phyloP scores from a whole-genome alignment of 2,888 invertebrate species.

The Lasioglossum calceatum region DNA sequence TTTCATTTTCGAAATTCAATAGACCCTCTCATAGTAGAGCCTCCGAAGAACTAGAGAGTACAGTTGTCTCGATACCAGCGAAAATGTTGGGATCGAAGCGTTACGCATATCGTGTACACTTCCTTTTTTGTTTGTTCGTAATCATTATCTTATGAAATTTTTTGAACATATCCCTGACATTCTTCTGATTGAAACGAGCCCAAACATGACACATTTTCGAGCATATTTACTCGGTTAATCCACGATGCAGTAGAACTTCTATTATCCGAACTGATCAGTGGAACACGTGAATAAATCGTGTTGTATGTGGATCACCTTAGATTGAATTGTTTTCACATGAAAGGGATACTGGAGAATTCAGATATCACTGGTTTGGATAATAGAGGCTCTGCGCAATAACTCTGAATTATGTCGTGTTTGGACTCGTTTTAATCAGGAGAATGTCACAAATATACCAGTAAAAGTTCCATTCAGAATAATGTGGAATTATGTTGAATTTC shows the following conservation, averaged over 20 bases:
- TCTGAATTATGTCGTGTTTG: background rate
- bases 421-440: background rate
- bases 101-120: background rate
- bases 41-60: background rate
- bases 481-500: background rate
- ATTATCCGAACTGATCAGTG: background rate
- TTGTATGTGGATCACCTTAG: too few relatives aligned
- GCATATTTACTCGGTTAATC: background rate
- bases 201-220: background rate
- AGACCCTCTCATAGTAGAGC: background rate
- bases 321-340: too few relatives aligned
- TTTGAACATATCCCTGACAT: background rate
- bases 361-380: too few relatives aligned
- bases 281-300: background rate
- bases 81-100: background rate
- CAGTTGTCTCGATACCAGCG: background rate
- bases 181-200: background rate
- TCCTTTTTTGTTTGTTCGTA: background rate
- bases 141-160: background rate
- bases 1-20: background rate
- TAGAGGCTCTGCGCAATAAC: too few relatives aligned
- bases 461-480: background rate
- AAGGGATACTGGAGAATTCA: too few relatives aligned
- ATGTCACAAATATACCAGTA: background rate
- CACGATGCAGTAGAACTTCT: background rate